Percentiles rank a stretch among this genome's conserved stretches.
Conservation (phyloP, 2,113 vertebrate species). For the Dipodomys spectabilis region DNA sequence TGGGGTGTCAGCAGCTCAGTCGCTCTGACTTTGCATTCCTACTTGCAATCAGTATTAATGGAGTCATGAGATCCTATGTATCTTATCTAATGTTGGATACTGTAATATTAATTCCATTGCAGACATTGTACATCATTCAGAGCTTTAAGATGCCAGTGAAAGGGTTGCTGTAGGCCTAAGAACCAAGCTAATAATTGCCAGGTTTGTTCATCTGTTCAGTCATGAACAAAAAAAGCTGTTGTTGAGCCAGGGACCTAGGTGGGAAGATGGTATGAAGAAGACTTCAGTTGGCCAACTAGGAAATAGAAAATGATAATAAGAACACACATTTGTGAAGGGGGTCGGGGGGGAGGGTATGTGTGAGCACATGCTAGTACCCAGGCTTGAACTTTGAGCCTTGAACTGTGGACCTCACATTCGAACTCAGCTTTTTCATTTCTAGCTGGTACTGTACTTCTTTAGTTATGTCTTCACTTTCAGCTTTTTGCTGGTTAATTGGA, state of each 20-base stretch:
- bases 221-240: slow-evolving; percentile 27
- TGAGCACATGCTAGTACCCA: too few relatives aligned
- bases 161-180: neutral
- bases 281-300: neutral
- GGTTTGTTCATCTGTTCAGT: slow-evolving; percentile 28
- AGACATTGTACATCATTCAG: slow-evolving; percentile 11
- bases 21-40: neutral
- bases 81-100: slow-evolving; percentile 25
- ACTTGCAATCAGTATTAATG: slow-evolving; percentile 25
- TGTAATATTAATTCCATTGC: neutral
- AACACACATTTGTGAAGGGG: neutral
- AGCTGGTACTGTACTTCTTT: too few relatives aligned
- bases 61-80: slow-evolving; percentile 40
- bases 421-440: too few relatives aligned
- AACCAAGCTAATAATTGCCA: neutral
- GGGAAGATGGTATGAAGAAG: neutral
- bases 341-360: too few relatives aligned
- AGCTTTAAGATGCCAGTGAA: slow-evolving; percentile 2
- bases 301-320: slow-evolving; percentile 31
- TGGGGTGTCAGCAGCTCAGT: neutral
- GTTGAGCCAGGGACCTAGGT: neutral
- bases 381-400: too few relatives aligned
- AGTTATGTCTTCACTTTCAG: too few relatives aligned
- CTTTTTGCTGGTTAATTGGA: too few relatives aligned
- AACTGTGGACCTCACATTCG: too few relatives aligned